A percentile compares a stretch with the other conserved stretches of the same genome.
These are phyloP conservation scores for Oxyura jamaicensis DNA, from an alignment of 2,113 vertebrate species.

Conservation along the genomic window DNA sequence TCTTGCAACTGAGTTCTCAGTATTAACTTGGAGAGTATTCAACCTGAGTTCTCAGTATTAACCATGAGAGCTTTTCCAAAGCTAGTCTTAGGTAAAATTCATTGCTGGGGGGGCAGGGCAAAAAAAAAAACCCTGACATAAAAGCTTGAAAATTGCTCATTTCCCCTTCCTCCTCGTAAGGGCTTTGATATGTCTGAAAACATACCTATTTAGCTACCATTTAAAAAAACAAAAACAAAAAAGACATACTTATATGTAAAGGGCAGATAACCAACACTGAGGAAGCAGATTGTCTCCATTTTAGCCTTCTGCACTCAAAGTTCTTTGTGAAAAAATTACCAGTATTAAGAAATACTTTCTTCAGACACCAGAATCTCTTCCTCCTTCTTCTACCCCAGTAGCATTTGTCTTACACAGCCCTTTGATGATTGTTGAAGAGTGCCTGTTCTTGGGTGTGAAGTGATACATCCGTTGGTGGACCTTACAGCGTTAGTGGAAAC, in stretches of 20 bases:
- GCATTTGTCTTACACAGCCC: not conserved
- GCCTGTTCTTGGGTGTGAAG: not conserved
- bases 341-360: slow-evolving; percentile 7
- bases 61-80: not conserved
- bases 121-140: not conserved
- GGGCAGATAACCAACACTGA: not conserved
- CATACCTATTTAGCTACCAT: slow-evolving; percentile 7
- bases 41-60: not conserved
- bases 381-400: not conserved
- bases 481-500: not conserved
- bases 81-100: slow-evolving; percentile 10
- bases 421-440: not conserved
- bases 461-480: not conserved
- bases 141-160: slow-evolving; percentile 50
- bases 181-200: slow-evolving; percentile 44
- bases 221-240: not conserved
- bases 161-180: slow-evolving; percentile 35
- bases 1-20: not conserved
- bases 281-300: slow-evolving; percentile 20
- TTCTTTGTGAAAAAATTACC: slow-evolving; percentile 7
- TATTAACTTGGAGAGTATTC: not conserved
- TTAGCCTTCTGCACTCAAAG: slow-evolving; percentile 45
- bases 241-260: not conserved
- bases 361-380: slow-evolving; percentile 18
- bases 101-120: not conserved